Conservation (phyloP, 92 coral and sea anemone genomes). For the Umimayanthus chanpuru region DNA sequence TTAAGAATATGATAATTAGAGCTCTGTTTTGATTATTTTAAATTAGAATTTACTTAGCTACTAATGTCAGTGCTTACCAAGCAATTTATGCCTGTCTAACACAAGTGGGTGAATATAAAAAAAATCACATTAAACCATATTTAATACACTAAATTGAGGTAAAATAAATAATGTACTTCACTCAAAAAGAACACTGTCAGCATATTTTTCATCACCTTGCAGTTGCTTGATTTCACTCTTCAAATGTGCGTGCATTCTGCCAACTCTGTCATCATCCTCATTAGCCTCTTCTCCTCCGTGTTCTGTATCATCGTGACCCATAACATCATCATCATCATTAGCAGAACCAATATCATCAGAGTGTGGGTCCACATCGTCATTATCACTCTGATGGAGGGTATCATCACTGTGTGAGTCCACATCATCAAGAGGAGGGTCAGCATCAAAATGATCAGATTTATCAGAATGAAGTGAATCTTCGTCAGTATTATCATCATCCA, state of each 20-base stretch:
- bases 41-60: too few species aligned
- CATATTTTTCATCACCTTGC: constrained; percentile 57
- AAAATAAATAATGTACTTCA: too few species aligned
- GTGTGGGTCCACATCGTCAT: not conserved
- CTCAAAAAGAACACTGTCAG: not conserved
- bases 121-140: too few species aligned
- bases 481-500: constrained; percentile 22
- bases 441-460: not conserved
- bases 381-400: not conserved
- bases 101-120: too few species aligned
- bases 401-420: constrained; percentile 3
- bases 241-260: constrained; percentile 50
- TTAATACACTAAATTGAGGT: too few species aligned
- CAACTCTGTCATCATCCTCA: constrained; percentile 44
- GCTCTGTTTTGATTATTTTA: too few species aligned
- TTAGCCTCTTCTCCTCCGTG: constrained; percentile 47
- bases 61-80: too few species aligned
- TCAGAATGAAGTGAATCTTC: constrained; percentile 22
- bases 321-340: constrained; percentile 44
- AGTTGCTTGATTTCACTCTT: constrained; percentile 78
- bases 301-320: constrained; percentile 54
- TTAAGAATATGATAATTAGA: too few species aligned
- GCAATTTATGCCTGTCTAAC: too few species aligned
- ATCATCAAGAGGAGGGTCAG: constrained; percentile 24
- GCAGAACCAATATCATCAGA: constrained; percentile 9